Base-by-base conservation (phyloP, 2,888 invertebrate species). In the Caenorhabditis panamensis region DNA sequence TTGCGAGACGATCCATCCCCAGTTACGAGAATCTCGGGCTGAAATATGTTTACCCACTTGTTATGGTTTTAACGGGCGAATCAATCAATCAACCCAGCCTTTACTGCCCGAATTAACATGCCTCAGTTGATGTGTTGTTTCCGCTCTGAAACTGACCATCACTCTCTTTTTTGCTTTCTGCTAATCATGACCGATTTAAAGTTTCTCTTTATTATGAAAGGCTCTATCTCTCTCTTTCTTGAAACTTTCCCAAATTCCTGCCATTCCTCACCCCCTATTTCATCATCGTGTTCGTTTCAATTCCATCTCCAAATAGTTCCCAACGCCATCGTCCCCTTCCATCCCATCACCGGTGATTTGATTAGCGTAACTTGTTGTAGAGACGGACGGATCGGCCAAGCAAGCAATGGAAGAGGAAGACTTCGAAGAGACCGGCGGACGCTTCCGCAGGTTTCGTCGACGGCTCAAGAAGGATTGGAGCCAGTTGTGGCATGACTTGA, bases 291-390 rank as follows among this genome's bases (percentile, higher is more conserved):
- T 56, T 56, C 47, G 56, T 67, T 56, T 67, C 47, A 26, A 44
- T 53, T 41, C 31, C 63, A 3, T 71, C 62, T 24, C 66, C 41
- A 54, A 37, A 20, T 9, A 47, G 47, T 47, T 47, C 47, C 47
- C 47, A 47, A 47, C 47, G 47, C 36, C 61, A 31, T 26, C 58
- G 16, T 62, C 37, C 51, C 18, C 6, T 26, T 49, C 49, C 49
- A 26, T 37, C 28, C 61, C 61, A 18, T 49, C 67, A 31, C 41
- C 64, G 58, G 66, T 73, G 73, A 73, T 73, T 73, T 73, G 59
- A 73, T 73, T 73, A 73, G 73, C 73, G 64, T 73, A 73, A 73
- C 73, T 73, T 73, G 73, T 73, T 73, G 73, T 73, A 73, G 49
- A 41, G 20, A 63, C 22, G 37, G 24, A 63, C 36, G 58, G 56